Conservation (phyloP, 1,140 invertebrate species). For the Dreissena polymorpha region DNA sequence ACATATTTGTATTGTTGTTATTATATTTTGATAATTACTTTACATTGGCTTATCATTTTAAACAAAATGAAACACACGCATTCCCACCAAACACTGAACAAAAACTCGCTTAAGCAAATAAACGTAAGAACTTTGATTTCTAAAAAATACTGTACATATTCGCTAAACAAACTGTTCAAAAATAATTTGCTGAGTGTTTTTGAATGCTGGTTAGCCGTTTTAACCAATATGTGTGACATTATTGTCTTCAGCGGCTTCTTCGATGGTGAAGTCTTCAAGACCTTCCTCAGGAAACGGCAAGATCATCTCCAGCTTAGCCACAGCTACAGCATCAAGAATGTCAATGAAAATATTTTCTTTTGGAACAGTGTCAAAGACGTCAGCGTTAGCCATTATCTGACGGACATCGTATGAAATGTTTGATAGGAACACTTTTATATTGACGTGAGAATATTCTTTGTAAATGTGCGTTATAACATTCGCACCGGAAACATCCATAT, state of each 20-base stretch:
- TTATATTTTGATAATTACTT: too few relatives aligned
- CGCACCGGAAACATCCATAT: conserved; percentile 79
- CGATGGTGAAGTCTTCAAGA: conserved; percentile 70
- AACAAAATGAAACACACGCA: too few relatives aligned
- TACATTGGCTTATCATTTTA: too few relatives aligned
- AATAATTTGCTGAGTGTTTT: too few relatives aligned
- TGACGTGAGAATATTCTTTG: conserved; percentile 71
- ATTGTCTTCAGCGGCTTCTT: conserved; percentile 74
- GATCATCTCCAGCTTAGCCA: conserved; percentile 65
- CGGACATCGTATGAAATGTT: conserved; percentile 66
- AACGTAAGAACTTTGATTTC: too few relatives aligned
- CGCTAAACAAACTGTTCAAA: too few relatives aligned
- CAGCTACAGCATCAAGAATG: conserved; percentile 68
- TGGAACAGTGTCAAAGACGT: conserved; percentile 70
- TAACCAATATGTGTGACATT: conserved; percentile 70
- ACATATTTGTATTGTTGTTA: too few relatives aligned
- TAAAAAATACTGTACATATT: too few relatives aligned
- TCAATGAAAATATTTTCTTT: conserved; percentile 70
- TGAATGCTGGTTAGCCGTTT: neutral
- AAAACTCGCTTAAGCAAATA: too few relatives aligned
- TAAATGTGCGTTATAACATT: conserved; percentile 77
- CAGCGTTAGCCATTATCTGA: conserved; percentile 69
- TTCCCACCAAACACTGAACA: too few relatives aligned
- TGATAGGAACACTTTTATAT: conserved; percentile 72
- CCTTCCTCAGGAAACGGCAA: conserved; percentile 57